Percentiles rank a stretch among this genome's conserved stretches.
Conservation (phyloP, 2,888 invertebrate genomes). For the Drosophila fulvimacula region DNA sequence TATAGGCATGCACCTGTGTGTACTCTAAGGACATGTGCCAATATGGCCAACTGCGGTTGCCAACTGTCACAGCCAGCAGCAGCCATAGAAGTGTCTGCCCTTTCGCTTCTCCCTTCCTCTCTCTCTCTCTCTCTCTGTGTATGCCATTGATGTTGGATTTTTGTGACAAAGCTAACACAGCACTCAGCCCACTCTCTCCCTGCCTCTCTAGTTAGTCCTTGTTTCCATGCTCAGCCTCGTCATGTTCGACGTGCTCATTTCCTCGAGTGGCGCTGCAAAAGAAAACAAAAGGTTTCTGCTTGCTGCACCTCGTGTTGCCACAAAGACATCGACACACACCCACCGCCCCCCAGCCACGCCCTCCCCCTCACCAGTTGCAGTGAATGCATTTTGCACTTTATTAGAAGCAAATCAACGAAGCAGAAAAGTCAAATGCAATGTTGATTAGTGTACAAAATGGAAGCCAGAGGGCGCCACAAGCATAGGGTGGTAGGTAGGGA, state of each 20-base stretch:
- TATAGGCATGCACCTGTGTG: slow-evolving; percentile 15
- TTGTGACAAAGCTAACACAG: slow-evolving; percentile 26
- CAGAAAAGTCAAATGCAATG: slow-evolving; percentile 78
- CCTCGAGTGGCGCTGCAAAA: slow-evolving; percentile 64
- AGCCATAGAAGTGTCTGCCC: slow-evolving; percentile 25
- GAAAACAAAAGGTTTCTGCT: slow-evolving; percentile 76
- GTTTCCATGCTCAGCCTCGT: slow-evolving; percentile 6
- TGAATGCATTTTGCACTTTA: slow-evolving; percentile 75
- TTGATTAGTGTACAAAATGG: slow-evolving; percentile 56
- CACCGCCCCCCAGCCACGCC: not conserved
- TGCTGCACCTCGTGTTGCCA: slow-evolving; percentile 47
- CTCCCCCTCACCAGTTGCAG: not conserved
- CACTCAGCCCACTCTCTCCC: not conserved
- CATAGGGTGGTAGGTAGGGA: too few species aligned
- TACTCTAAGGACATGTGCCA: slow-evolving; percentile 77
- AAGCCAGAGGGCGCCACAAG: slow-evolving; percentile 4
- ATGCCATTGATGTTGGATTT: slow-evolving; percentile 57
- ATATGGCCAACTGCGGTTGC: slow-evolving; percentile 74
- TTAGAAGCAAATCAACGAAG: slow-evolving; percentile 78
- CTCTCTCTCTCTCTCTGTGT: slow-evolving; percentile 25
- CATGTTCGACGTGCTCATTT: slow-evolving; percentile 68
- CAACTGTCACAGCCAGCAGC: slow-evolving; percentile 46
- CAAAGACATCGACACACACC: not conserved
- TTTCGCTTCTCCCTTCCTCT: not conserved
- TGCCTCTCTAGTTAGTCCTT: not conserved